Conservation (phyloP, 2,113 vertebrate genomes). For the Sinocyclocheilus grahami region DNA sequence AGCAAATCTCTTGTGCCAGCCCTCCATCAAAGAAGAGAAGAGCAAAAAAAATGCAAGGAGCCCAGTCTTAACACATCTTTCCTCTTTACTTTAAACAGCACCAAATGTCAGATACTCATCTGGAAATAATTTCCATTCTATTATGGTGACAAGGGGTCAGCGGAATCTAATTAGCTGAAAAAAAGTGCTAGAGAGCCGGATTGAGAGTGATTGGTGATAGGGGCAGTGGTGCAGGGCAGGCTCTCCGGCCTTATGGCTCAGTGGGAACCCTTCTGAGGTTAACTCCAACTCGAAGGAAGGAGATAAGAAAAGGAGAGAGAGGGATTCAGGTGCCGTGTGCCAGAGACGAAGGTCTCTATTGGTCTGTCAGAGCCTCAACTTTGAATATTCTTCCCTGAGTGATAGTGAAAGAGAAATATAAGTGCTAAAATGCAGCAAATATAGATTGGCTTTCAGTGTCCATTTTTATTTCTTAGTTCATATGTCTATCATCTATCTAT, state of each 20-base stretch:
- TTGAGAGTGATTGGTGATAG: slow-evolving; percentile 51
- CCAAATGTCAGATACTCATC: slow-evolving; percentile 76
- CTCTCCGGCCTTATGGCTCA: slow-evolving; percentile 39
- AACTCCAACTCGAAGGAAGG: slow-evolving; percentile 68
- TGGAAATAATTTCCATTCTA: slow-evolving; percentile 77
- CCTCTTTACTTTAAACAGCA: slow-evolving; percentile 65
- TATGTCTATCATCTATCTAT: neutral
- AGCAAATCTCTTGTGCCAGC: slow-evolving; percentile 31
- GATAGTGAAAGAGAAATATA: slow-evolving; percentile 20
- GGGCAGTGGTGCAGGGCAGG: slow-evolving; percentile 21
- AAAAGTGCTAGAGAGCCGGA: slow-evolving; percentile 64
- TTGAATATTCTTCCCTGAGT: neutral
- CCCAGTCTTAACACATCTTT: slow-evolving; percentile 48
- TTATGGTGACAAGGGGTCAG: slow-evolving; percentile 64
- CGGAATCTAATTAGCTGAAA: slow-evolving; percentile 76
- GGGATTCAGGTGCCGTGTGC: slow-evolving; percentile 61
- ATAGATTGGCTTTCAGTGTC: neutral
- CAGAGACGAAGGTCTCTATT: slow-evolving; percentile 35
- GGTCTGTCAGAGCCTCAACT: neutral
- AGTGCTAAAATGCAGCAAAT: neutral
- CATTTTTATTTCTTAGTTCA: neutral
- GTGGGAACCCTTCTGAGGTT: slow-evolving; percentile 64
- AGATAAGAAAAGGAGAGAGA: slow-evolving; percentile 64
- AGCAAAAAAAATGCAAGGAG: neutral
- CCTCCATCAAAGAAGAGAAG: slow-evolving; percentile 12